Conservation (phyloP, 2,888 invertebrate genomes). For the Timema cristinae region DNA sequence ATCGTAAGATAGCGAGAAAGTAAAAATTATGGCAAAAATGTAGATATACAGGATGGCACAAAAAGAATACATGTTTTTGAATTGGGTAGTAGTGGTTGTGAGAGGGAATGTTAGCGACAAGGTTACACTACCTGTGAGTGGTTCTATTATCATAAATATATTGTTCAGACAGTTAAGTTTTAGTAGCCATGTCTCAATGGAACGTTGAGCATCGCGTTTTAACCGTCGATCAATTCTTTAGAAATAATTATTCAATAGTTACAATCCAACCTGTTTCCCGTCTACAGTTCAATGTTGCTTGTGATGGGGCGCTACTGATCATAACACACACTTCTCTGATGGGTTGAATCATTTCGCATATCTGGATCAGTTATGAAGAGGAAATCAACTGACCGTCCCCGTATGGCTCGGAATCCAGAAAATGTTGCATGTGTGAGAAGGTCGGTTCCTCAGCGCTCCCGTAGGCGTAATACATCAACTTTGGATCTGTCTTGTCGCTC, state of each 20-base stretch:
- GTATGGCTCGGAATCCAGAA: constrained; percentile 12
- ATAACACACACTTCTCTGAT: constrained; percentile 15
- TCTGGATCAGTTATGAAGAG: constrained; percentile 12
- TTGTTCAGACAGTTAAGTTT: background rate
- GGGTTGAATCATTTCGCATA: constrained; percentile 14
- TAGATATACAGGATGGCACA: too few relatives aligned
- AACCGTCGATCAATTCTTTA: too few relatives aligned
- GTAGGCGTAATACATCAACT: background rate
- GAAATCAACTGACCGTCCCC: background rate
- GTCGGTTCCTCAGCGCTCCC: background rate
- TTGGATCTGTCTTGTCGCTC: constrained; percentile 15
- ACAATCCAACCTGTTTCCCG: constrained; percentile 21
- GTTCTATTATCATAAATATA: too few relatives aligned
- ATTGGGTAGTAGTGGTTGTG: too few relatives aligned
- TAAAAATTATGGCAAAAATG: too few relatives aligned
- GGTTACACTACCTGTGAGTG: too few relatives aligned
- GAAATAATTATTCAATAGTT: constrained; percentile 27
- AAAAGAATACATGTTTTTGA: too few relatives aligned
- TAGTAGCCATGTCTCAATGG: constrained; percentile 27
- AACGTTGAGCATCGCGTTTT: constrained; percentile 29
- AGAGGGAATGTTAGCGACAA: too few relatives aligned
- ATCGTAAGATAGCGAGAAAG: too few relatives aligned
- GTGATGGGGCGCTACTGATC: constrained; percentile 7
- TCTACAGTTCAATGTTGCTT: background rate
- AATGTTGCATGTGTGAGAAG: constrained; percentile 19